Conservation (phyloP, 2,888 invertebrate genomes). For the Pomacea canaliculata region DNA sequence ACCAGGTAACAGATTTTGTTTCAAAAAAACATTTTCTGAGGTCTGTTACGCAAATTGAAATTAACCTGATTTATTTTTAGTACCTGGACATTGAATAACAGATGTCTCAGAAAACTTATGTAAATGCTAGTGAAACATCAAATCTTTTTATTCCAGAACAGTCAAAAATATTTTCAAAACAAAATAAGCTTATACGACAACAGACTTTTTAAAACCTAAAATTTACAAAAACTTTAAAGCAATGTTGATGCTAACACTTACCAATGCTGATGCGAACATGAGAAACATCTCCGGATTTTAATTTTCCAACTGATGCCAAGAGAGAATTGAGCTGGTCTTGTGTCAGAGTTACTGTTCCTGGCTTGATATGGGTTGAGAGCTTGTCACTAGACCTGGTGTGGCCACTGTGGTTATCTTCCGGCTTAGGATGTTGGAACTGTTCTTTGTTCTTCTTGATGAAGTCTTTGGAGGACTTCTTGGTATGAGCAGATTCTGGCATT, state of each 20-base stretch:
- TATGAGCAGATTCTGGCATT: conserved; percentile 25
- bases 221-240: no score
- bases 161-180: no score
- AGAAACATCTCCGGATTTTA: conserved; percentile 45
- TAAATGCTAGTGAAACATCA: no score
- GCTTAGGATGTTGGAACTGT: conserved; percentile 21
- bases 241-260: conserved; percentile 24
- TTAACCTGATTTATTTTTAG: no score
- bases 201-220: no score
- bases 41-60: no score
- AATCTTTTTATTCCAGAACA: no score
- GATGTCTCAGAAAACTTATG: no score
- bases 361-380: conserved; percentile 29
- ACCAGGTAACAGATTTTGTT: no score
- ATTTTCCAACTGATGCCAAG: conserved; percentile 56
- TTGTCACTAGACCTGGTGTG: conserved; percentile 17
- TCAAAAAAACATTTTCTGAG: no score
- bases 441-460: conserved; percentile 52
- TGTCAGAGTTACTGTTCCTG: conserved; percentile 56
- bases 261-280: conserved; percentile 57
- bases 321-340: conserved; percentile 62
- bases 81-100: no score
- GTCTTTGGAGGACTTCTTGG: conserved; percentile 47
- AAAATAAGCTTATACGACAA: no score
- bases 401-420: conserved; percentile 27